Evolutionary conservation across 2,797 vertebrate species (phyloP), one percentile per base, ranked within the genome.

Genomic region (Sebastes hopkinsi): DNA sequence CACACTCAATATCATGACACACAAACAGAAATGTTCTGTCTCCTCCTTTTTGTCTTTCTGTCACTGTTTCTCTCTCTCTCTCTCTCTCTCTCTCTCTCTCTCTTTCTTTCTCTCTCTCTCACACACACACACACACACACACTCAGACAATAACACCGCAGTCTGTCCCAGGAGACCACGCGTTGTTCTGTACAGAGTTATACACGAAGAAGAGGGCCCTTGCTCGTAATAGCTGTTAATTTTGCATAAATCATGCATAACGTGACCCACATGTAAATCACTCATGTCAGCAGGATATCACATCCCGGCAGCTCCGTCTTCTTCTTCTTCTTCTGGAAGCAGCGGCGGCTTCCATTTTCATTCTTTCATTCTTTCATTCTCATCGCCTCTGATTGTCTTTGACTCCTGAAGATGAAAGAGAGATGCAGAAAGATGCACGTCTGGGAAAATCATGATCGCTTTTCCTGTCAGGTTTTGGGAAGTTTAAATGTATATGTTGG

Each of bases 231-330:
- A 88, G 83, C 87, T 90, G 88, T 81, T 92, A 91, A 92, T 92
- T 85, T 90, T 88, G 90, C 88, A 93, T 93, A 91, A 93, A 92
- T 94, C 91, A 93, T 91, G 90, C 90, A 88, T 58, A 88, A 91
- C 90, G 83, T 91, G 92, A 93, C 91, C 91, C 91, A 93, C 88
- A 92, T 92, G 89, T 91, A 93, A 90, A 92, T 93, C 92, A 92
- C 85, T 90, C 89, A 89, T 90, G 90, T 94, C 88, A 89, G 86
- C 86, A 82, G 89, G 83, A 88, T 73, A 89, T 88, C 84, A 85
- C 74, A 67, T 84, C 82, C 55, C 75, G 34, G 73, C 75, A 81
- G 46, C 82, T 75, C 20, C 69, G 56, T 84, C 78, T 77, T 77
- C 78, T n/a, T 64, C 82, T 42, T 61, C 82, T 42, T 25, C 83